Evolutionary conservation across 2,888 invertebrate genomes (phyloP).

Genomic region (Incurvaria masculella): DNA sequence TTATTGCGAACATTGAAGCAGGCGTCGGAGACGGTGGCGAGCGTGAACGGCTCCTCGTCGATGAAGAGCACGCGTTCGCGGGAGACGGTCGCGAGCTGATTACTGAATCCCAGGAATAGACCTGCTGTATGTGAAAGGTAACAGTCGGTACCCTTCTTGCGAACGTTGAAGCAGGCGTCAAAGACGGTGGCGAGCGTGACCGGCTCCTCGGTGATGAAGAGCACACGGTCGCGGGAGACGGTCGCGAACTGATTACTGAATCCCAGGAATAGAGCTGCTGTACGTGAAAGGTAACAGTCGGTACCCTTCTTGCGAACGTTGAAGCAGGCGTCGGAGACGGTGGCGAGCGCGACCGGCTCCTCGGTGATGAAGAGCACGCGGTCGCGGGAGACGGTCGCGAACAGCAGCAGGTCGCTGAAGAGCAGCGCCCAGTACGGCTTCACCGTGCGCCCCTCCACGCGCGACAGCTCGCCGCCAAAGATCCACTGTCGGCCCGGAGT

Average conservation of each 20-base stretch:
- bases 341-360: conserved; percentile 75
- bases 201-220: conserved; percentile 87
- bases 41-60: conserved; percentile 79
- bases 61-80: conserved; percentile 84
- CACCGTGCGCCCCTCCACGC: conserved; percentile 78
- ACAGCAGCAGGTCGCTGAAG: conserved; percentile 80
- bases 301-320: conserved; percentile 80
- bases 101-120: too few relatives aligned
- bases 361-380: conserved; percentile 85
- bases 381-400: conserved; percentile 83
- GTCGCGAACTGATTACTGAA: conserved; percentile 86
- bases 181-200: conserved; percentile 73
- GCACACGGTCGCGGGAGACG: conserved; percentile 79
- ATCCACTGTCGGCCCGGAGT: conserved; percentile 87
- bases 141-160: conserved; percentile 72
- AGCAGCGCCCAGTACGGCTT: conserved; percentile 84
- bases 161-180: conserved; percentile 81
- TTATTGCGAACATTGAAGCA: conserved; percentile 85
- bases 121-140: too few relatives aligned
- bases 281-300: too few relatives aligned
- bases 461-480: conserved; percentile 80
- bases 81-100: conserved; percentile 83
- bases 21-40: conserved; percentile 75
- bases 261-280: too few relatives aligned
- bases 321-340: conserved; percentile 80